Base-by-base conservation (phyloP, 2,888 invertebrate species). In the Thera britannica region DNA sequence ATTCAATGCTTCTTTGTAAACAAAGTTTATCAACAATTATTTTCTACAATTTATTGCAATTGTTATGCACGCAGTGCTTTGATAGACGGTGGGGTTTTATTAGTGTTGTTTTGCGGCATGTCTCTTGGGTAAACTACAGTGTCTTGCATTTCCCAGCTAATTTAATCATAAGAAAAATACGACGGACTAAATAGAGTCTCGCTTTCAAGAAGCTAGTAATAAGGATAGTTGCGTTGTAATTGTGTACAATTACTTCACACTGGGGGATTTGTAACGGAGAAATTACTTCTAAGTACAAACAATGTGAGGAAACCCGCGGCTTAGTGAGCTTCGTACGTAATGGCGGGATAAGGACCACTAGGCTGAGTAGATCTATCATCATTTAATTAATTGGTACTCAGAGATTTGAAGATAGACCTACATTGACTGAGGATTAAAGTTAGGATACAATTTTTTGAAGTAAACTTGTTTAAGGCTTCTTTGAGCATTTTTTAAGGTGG, bases 131-230 rank as follows among this genome's bases (percentile, higher is more conserved):
- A 57, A 68, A 67, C 67, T 66, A 63, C 66, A 54, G 70, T 62
- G 63, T 68, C 66, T 68, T 71, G 61, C 70, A 74, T 68, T 72
- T 68, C 66, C 67, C 46, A 54, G 66, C 66, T 74, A 72, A 74
- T 72, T 72, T 71, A 69, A 72, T 74, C 72, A 70, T 58, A 51
- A 65, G 71, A 68, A 70, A 72, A 74, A 70, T 71, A 68, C 62
- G 68, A 68, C 64, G 12, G 48, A 44, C 62, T 60, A 71, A 71
- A 67, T 67, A 66, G 64, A 58, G 60, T 67, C 59, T 67, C 62
- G 59, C 52, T 49, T 65, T 62, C 65, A 66, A 66, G 70, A 63
- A 57, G 46, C 51, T 52, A 54, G 54, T 58, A 49, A 62, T 49
- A 62, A 49, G 56, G 46, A 54, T 58, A 60, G 52, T 58, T 61